Base-by-base conservation (phyloP, 1,140 invertebrate species). In the Drosophila tani region DNA sequence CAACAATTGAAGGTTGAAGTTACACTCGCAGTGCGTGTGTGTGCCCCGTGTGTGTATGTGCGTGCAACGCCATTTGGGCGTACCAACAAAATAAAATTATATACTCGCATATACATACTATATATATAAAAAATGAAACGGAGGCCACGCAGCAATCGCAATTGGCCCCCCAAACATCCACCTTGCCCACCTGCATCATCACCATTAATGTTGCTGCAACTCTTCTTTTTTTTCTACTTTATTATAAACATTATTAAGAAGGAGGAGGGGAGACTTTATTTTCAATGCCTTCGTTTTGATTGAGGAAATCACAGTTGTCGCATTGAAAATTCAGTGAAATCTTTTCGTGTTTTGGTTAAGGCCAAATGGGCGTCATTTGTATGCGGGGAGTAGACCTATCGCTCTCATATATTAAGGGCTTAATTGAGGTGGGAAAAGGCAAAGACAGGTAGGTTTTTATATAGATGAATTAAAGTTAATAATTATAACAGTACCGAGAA, bases 1-100 rank as follows among this genome's bases (percentile, higher is more conserved):
- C 84, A 67, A 81, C 86, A 90, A 90, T 91, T 90, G 85, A 90
- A 90, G 85, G 85, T 90, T 90, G 85, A 85, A 85, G 85, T 87
- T 87, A 87, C 84, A 90, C 66, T 74, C 84, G 71, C 53, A 47
- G 51, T 81, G 55, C 41, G 56, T 75, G 73, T 81, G 76, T 73
- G 58, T 57, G 69, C 29, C 29, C 29, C 29, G 7, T 45, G 71
- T 55, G 50, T 58, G 29, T 63, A 85, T 83, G 84, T 88, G 85
- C 84, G 85, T 90, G 84, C 85, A 88, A 79, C 84, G 84, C 81
- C 84, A 88, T 88, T 88, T 85, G 84, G 84, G 81, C 84, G 84
- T 88, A 88, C 84, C 81, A 78, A 88, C 85, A 87, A 88, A 43
- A 64, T 51, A 55, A 55, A 49, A 49, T 65, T 66, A 76, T 53